Base-by-base conservation (phyloP, 2,797 vertebrate genomes). In the Syncerus caffer region DNA sequence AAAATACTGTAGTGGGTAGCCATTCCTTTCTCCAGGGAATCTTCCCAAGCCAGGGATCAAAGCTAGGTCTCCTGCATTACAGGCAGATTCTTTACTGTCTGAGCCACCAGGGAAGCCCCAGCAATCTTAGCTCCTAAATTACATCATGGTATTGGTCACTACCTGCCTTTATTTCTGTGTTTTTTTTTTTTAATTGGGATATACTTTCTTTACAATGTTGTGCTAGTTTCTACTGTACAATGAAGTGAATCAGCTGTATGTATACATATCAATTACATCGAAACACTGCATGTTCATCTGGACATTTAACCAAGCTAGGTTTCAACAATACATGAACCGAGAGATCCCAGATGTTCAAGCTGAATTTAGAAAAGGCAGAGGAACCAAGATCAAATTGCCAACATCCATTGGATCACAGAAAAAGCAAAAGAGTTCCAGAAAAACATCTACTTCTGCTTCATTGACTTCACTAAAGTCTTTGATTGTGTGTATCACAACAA, bases 251-350 rank as follows among this genome's bases (percentile, higher is more conserved):
- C 34, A 71, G 34, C 34, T 71, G 23, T 38, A 71, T 71, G 21
- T 15, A 45, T 74, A 27, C 38, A 74, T 42, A 74, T 74, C 85
- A 85, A 50, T 96, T 93, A 76, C 27, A 85, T 60, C 91, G 95
- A 71, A 95, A 79, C 38, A 76, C 1, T 84, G 16, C 55, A 50
- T 55, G 5, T 58, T 94, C 10, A 45, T 92, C 94, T 97, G 42
- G 45, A 92, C 21, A 50, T 85, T 92, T 79, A 89, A 71, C n/a
- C 64, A 67, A 34, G n/a, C n/a, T 21, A 34, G 9, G n/a, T n/a
- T 34, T 67, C n/a, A 67, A 10, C 64, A 67, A 34, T 67, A 67
- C 0, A 1, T 67, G 64, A 67, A 34, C n/a, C 0, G 0, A 67
- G n/a, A 67, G 64, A 67, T 67, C 9, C 34, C 64, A 67, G n/a